Evolutionary conservation across 2,113 vertebrate species (phyloP), one percentile per base, ranked within the genome.

Genomic region (Pomatostomus ruficeps): DNA sequence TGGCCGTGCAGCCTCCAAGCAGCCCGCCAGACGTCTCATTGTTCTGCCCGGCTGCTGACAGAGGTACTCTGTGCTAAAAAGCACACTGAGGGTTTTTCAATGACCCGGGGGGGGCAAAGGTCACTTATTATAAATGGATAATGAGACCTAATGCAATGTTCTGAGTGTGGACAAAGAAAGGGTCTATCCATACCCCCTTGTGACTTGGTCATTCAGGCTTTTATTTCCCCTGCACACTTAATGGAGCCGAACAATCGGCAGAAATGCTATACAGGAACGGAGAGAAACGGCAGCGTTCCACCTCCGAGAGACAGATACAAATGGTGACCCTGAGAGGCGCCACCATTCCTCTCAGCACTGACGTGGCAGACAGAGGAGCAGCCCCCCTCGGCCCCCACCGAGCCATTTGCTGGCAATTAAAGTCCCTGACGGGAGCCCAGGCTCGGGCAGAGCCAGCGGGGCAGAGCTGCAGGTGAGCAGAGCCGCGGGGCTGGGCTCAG

Each of bases 101-200:
- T 98, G 98, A 98, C 98, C 98, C 91, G 93, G 77, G 85, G 77
- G 85, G 98, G 97, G 85, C 97, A 98, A 97, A 98, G 98, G 98
- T 98, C 98, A 96, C 97, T 95, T 98, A 98, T 98, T 98, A 98
- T 98, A 98, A 98, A 98, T 98, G 98, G 98, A 98, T 98, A 98
- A 98, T 98, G 98, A 98, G 98, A 98, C 97, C 98, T 98, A 98
- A 98, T 98, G 98, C 97, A 98, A 96, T 97, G 96, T 97, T 98
- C 98, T 73, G 96, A 97, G 97, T 95, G 95, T 96, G 97, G 98
- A 98, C 97, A 98, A 98, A 98, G 98, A 97, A 97, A 98, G 97
- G 97, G 97, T 97, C 98, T 98, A 97, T 98, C 97, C 95, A 97
- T 92, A 98, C 97, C 97, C 98, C 98, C 98, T 98, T 97, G 98